A percentile compares a stretch with the other conserved stretches of the same genome.
Conservation (phyloP, 2,113 vertebrate species). For the Campylorhamphus procurvoides region DNA sequence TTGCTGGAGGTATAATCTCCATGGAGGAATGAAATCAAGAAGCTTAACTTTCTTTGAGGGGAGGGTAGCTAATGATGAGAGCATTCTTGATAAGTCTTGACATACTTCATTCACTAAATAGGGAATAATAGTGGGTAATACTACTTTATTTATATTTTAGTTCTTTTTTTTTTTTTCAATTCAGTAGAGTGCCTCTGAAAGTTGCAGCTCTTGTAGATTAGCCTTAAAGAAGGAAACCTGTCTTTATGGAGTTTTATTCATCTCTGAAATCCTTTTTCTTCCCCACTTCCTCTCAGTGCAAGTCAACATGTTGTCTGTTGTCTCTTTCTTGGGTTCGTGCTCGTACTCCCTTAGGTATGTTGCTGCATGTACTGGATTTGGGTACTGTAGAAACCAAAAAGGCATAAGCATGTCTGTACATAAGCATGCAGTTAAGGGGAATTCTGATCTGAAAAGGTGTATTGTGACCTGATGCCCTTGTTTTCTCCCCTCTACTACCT, state of each 20-base stretch:
- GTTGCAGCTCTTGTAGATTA: background rate
- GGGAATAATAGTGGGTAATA: background rate
- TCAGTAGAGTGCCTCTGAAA: background rate
- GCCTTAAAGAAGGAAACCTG: background rate
- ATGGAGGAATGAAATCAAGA: background rate
- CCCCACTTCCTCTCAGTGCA: fast-evolving
- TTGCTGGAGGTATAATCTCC: background rate
- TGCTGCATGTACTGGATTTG: background rate
- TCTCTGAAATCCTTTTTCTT: background rate
- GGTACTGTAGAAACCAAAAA: background rate
- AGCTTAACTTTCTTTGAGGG: background rate
- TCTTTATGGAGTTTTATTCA: background rate
- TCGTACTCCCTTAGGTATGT: background rate
- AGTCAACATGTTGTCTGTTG: background rate
- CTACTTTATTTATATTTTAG: background rate
- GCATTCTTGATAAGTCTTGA: background rate
- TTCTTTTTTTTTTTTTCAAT: background rate
- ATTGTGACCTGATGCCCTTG: background rate
- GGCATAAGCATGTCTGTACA: background rate
- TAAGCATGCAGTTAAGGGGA: background rate
- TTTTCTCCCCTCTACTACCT: background rate
- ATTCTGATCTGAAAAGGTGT: background rate
- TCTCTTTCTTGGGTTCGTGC: fast-evolving
- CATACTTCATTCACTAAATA: background rate
- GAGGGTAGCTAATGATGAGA: background rate